Conservation (phyloP, 2,113 vertebrate species). For the zebrafish (Danio rerio) region DNA sequence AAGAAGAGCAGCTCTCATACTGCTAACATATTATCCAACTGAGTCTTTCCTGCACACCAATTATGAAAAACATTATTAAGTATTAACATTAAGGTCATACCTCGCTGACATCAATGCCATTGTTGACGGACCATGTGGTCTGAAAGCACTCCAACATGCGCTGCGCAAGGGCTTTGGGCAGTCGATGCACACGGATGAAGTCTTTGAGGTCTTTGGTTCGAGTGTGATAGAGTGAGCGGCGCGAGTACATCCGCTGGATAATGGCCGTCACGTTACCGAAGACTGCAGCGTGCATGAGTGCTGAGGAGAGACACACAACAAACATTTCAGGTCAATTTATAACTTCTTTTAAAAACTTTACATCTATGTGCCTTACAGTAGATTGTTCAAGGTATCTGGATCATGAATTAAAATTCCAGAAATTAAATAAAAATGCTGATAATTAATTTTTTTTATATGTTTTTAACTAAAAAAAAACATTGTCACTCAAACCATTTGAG, state of each 20-base stretch:
- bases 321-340: not conserved
- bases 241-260: conserved; percentile 98
- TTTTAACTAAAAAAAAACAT: too few species aligned
- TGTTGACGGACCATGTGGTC: conserved; percentile 99
- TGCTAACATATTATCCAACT: not conserved
- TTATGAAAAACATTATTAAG: not conserved
- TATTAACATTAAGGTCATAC: not conserved
- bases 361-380: not conserved
- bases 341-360: not conserved
- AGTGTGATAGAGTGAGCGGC: conserved; percentile 98
- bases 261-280: conserved; percentile 99
- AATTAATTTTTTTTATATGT: too few species aligned
- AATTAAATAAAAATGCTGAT: too few species aligned
- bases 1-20: not conserved
- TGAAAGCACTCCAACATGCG: conserved; percentile 99
- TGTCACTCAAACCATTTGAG: too few species aligned
- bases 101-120: conserved; percentile 98
- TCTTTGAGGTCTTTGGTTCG: conserved; percentile 98
- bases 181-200: conserved; percentile 95
- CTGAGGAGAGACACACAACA: conserved; percentile 66
- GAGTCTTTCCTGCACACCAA: not conserved
- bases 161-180: conserved; percentile 95
- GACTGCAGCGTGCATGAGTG: conserved; percentile 97
- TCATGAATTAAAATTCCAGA: not conserved
- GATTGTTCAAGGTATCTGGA: too few species aligned